These are phyloP conservation scores for Malurus alboscapulatus DNA, from an alignment of 2,113 vertebrate species.

Conservation along the genomic window DNA sequence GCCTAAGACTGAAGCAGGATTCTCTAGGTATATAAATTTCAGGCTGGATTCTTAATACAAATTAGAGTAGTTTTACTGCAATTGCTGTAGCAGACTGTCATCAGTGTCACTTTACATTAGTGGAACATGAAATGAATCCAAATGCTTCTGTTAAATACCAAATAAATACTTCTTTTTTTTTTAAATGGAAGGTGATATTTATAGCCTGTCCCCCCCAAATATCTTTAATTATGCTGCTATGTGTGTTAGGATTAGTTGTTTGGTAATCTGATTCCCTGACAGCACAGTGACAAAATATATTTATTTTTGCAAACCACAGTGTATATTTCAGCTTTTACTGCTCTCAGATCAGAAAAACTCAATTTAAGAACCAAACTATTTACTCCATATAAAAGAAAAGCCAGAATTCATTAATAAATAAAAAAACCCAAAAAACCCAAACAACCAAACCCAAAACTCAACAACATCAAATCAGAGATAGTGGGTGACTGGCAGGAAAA, in stretches of 20 bases:
- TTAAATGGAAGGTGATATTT: neutral
- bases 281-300: neutral
- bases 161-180: neutral
- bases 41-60: neutral
- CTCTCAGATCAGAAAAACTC: neutral
- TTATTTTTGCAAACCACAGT: neutral
- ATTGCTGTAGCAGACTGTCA: neutral
- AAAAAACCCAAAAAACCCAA: neutral
- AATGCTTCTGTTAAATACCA: neutral
- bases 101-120: neutral
- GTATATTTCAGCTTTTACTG: neutral
- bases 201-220: neutral
- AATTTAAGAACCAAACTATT: slow-evolving; percentile 11
- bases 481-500: neutral
- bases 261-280: neutral
- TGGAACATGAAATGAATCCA: neutral
- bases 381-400: slow-evolving; percentile 6
- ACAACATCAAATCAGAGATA: neutral
- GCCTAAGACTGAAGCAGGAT: neutral
- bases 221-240: neutral
- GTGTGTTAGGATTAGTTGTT: neutral
- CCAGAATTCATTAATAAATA: neutral
- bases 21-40: neutral
- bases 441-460: neutral
- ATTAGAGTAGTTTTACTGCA: neutral